phyloP scores from a whole-genome alignment of 2,888 invertebrate genomes.

The Eupithecia centaureata region DNA sequence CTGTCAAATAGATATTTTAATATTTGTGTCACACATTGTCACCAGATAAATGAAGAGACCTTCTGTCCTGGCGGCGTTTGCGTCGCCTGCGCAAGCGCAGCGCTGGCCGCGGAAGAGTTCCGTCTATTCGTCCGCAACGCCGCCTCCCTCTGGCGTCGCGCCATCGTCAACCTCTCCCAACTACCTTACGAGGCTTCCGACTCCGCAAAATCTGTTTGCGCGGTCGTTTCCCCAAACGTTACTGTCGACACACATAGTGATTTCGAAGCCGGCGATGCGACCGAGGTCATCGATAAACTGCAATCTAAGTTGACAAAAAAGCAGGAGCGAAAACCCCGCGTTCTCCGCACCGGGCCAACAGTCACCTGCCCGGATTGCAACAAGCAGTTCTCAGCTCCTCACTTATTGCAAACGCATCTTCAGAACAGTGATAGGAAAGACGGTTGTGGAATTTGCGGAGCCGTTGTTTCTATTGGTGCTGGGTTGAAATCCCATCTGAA shows the following conservation, averaged over 20 bases:
- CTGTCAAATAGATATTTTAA: neutral
- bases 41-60: conserved; percentile 66
- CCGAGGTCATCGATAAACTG: conserved; percentile 56
- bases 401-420: conserved; percentile 65
- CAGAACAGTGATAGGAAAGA: conserved; percentile 73
- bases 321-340: conserved; percentile 49
- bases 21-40: neutral
- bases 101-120: conserved; percentile 68
- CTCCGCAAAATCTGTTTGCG: conserved; percentile 60
- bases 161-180: conserved; percentile 52
- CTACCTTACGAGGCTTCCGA: conserved; percentile 34
- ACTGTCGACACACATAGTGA: conserved; percentile 59
- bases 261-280: conserved; percentile 56
- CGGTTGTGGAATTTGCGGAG: conserved; percentile 66
- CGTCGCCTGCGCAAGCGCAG: conserved; percentile 61
- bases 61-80: conserved; percentile 65
- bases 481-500: conserved; percentile 63
- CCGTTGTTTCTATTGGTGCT: conserved; percentile 56
- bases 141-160: conserved; percentile 60
- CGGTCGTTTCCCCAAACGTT: conserved; percentile 60
- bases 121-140: conserved; percentile 62
- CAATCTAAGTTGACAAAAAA: conserved; percentile 45
- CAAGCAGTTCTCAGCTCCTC: conserved; percentile 65
- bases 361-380: conserved; percentile 69
- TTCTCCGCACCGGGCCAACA: conserved; percentile 56